These are phyloP conservation scores for Agonopterix arenella DNA, from an alignment of 2,888 invertebrate genomes.

Conservation along the genomic window DNA sequence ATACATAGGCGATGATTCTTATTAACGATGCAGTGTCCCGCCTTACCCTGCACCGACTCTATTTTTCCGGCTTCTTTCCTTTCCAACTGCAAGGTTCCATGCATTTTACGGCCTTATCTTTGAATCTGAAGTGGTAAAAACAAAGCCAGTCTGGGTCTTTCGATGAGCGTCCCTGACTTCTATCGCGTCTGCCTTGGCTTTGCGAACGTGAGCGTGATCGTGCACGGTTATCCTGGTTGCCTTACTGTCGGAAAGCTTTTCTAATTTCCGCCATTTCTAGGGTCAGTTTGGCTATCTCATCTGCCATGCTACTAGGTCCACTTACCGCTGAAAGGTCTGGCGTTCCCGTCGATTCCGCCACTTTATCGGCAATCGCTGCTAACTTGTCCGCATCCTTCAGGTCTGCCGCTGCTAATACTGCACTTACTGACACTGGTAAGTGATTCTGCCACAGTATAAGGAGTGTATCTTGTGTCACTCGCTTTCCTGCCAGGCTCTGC, in stretches of 20 bases:
- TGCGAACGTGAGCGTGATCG: background rate
- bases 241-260: background rate
- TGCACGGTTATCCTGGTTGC: background rate
- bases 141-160: background rate
- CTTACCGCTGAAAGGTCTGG: background rate
- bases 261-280: background rate
- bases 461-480: background rate
- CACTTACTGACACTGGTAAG: background rate
- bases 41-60: slow-evolving; percentile 3
- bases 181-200: background rate
- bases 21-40: slow-evolving; percentile 4
- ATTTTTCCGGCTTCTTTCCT: slow-evolving; percentile 2
- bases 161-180: background rate
- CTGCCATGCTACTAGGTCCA: background rate
- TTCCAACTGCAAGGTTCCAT: background rate
- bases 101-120: background rate
- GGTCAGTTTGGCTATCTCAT: background rate
- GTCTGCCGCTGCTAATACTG: background rate
- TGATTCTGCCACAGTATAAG: background rate
- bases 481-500: background rate
- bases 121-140: background rate
- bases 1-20: slow-evolving; percentile 2
- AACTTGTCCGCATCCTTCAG: background rate
- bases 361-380: background rate
- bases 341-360: background rate